phyloP scores from a whole-genome alignment of 2,888 invertebrate species.

The Adelphocoris suturalis region DNA sequence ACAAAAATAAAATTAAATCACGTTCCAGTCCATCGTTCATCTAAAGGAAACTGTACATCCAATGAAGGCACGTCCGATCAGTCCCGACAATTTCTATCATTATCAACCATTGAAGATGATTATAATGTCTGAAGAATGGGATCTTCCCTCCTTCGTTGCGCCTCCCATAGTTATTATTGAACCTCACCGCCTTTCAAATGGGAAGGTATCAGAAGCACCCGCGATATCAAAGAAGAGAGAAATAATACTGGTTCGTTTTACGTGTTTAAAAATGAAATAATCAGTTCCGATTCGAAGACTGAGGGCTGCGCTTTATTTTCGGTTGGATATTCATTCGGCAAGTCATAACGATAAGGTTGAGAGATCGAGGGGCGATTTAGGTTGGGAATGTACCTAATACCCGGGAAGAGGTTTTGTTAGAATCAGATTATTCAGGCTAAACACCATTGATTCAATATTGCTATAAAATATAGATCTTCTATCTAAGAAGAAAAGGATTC shows the following conservation, averaged over 20 bases:
- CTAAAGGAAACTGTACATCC: background rate
- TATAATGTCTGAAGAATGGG: constrained; percentile 16
- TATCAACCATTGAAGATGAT: constrained; percentile 56
- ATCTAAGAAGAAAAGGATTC: no score
- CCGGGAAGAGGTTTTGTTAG: no score
- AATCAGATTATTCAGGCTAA: no score
- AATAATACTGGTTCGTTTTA: background rate
- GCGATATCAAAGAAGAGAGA: background rate
- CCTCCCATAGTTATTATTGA: background rate
- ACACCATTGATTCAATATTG: no score
- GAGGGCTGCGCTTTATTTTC: background rate
- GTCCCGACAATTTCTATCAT: constrained; percentile 47
- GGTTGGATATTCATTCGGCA: background rate
- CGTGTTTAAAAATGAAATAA: background rate
- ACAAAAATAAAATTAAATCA: background rate
- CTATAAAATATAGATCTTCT: no score
- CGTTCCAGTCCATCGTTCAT: background rate
- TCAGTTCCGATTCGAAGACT: background rate
- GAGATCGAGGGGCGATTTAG: background rate
- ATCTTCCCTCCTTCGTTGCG: background rate
- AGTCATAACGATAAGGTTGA: background rate
- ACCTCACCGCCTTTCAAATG: constrained; percentile 23
- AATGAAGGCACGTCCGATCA: background rate
- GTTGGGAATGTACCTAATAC: no score
- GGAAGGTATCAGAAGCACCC: background rate